These are phyloP conservation scores for Nyctibius grandis DNA, from an alignment of 2,797 vertebrate species.

Conservation along the genomic window DNA sequence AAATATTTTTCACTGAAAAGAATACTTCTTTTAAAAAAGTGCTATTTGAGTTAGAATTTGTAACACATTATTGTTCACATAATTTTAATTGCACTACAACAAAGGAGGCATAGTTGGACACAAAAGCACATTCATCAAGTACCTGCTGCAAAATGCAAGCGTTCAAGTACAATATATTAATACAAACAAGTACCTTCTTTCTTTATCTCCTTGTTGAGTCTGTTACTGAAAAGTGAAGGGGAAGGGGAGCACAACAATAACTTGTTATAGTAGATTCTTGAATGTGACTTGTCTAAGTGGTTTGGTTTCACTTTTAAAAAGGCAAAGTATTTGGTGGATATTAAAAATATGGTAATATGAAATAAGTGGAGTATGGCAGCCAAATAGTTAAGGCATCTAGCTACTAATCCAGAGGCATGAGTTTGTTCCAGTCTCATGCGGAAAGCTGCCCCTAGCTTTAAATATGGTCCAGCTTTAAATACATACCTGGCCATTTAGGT, in stretches of 20 bases:
- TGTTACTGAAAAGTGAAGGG: slow-evolving; percentile 23
- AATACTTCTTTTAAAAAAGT: slow-evolving; percentile 34
- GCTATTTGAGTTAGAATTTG: slow-evolving; percentile 59
- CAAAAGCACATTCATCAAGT: slow-evolving; percentile 70
- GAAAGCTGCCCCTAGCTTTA: not conserved
- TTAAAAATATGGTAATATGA: slow-evolving; percentile 37
- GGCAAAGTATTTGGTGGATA: slow-evolving; percentile 35
- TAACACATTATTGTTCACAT: slow-evolving; percentile 40
- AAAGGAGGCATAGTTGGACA: slow-evolving; percentile 57
- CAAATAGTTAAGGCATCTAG: not conserved
- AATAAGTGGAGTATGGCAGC: not conserved
- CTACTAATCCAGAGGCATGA: not conserved
- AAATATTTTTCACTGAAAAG: slow-evolving; percentile 29
- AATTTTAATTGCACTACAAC: slow-evolving; percentile 47
- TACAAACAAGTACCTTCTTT: slow-evolving; percentile 63
- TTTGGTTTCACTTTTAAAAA: slow-evolving; percentile 66
- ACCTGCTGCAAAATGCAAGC: slow-evolving; percentile 63
- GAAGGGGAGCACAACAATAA: not conserved
- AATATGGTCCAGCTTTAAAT: not conserved
- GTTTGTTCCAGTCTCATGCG: not conserved
- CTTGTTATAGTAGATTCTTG: slow-evolving; percentile 28
- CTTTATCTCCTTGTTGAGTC: slow-evolving; percentile 46
- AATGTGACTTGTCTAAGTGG: slow-evolving; percentile 50
- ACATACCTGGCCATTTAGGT: not conserved
- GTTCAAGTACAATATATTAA: slow-evolving; percentile 74